Evolutionary conservation across 2,888 invertebrate species (phyloP), one percentile per base, ranked within the genome.

Genomic region (Pantelozetes paolii): DNA sequence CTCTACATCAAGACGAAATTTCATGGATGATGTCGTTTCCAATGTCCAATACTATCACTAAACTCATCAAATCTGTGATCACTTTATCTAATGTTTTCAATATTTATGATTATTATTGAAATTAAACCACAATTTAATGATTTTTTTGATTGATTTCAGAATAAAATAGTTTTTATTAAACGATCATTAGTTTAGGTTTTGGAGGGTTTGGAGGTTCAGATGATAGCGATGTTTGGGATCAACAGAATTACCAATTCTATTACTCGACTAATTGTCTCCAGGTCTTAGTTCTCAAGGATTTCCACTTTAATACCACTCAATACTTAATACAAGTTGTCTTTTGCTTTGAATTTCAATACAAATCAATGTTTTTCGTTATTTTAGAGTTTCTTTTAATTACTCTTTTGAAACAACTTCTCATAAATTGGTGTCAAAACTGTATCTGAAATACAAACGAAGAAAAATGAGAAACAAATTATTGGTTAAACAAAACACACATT

Each of bases 1-100:
- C 69, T 75, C 75, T 75, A 75, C 75, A 75, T 75, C 75, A 40
- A 75, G 71, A 57, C 67, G 40, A 75, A 73, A 75, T 75, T 75
- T 75, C 75, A 75, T 75, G 26, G 69, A 59, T 30, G 32, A 71
- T 57, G 28, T 9, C 28, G 20, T 23, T 40, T 3, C 20, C 9
- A 20, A n/a, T 11, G 42, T 67, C 23, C 23, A 42, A 13, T 26
- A 40, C 23, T 11, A 67, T 1, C 67, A 67, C 62, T 62, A 62
- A 62, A 30, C n/a, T 20, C 62, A 62, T 62, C n/a, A 62, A 62
- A 32, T 62, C 36, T 62, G 62, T 62, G 62, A 62, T 20, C 23
- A 59, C 59, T 59, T 30, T 59, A 59, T 59, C 18, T 5, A 32
- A 15, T 32, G 26, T 54, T 54, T 54, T 54, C 26, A 54, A 54